Evolutionary conservation across 1,140 invertebrate species (phyloP).

Genomic region (Neocloeon triangulifer): DNA sequence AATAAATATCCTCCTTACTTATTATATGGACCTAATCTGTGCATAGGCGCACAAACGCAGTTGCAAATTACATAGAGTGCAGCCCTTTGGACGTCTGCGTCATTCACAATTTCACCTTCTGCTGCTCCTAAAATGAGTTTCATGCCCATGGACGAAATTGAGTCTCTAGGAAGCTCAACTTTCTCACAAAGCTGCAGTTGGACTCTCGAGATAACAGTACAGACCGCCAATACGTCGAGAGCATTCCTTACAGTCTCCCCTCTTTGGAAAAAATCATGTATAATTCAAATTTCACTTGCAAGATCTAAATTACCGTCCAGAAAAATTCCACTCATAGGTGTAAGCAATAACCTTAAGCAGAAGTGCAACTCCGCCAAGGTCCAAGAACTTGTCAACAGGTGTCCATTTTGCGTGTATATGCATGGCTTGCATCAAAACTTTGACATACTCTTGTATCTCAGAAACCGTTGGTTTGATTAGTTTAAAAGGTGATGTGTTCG

Average conservation of each 20-base stretch:
- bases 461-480: constrained; percentile 22
- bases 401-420: constrained; percentile 56
- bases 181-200: constrained; percentile 59
- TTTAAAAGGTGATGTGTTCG: neutral
- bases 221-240: constrained; percentile 72
- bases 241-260: constrained; percentile 76
- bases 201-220: constrained; percentile 69
- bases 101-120: constrained; percentile 69
- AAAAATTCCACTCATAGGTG: constrained; percentile 79
- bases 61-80: constrained; percentile 74
- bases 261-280: too few relatives aligned
- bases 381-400: constrained; percentile 65
- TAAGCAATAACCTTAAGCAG: constrained; percentile 71
- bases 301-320: constrained; percentile 35
- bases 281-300: constrained; percentile 7
- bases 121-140: constrained; percentile 58
- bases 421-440: constrained; percentile 52
- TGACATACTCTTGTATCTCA: constrained; percentile 63
- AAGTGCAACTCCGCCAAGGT: constrained; percentile 61
- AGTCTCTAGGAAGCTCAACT: constrained; percentile 50
- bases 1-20: neutral
- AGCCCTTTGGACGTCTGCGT: constrained; percentile 77
- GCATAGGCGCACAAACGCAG: constrained; percentile 77
- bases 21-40: constrained; percentile 31
- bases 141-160: constrained; percentile 41